A percentile compares a stretch with the other conserved stretches of the same genome.
Conservation (phyloP, 1,140 invertebrate species). For the Piezodorus guildinii region DNA sequence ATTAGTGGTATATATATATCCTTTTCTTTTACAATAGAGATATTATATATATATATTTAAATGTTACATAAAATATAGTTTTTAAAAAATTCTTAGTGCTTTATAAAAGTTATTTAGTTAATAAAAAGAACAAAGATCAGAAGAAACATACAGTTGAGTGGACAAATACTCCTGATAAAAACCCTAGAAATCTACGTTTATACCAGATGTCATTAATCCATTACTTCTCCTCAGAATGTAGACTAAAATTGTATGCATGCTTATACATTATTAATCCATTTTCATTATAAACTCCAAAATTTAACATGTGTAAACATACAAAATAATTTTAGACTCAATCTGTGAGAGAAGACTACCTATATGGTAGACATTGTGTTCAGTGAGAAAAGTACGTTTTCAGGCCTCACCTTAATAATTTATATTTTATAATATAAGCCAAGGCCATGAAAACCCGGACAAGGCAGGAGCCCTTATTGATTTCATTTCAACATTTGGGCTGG, state of each 20-base stretch:
- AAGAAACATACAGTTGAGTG: not conserved
- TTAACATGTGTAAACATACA: too few relatives aligned
- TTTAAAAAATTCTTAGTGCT: too few relatives aligned
- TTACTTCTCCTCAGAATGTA: not conserved
- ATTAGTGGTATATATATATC: too few relatives aligned
- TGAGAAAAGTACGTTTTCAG: slow-evolving; percentile 12
- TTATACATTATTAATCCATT: too few relatives aligned
- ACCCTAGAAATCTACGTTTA: slow-evolving; percentile 1
- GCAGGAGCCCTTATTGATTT: not conserved
- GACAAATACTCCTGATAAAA: not conserved
- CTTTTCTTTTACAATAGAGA: too few relatives aligned
- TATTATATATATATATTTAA: not conserved
- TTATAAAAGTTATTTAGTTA: too few relatives aligned
- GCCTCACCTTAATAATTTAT: not conserved
- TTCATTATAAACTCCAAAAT: too few relatives aligned
- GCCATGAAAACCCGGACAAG: slow-evolving; percentile 12
- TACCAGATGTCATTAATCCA: not conserved
- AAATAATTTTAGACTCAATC: too few relatives aligned
- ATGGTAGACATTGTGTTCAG: slow-evolving; percentile 10
- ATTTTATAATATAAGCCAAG: not conserved
- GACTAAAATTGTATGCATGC: not conserved
- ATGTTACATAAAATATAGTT: not conserved
- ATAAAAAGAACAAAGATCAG: not conserved
- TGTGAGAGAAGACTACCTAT: too few relatives aligned
- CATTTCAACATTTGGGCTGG: not conserved